A percentile compares a stretch with the other conserved stretches of the same genome.
Evolutionary conservation across 2,888 invertebrate species (phyloP).

Genomic region (Unio pictorum): DNA sequence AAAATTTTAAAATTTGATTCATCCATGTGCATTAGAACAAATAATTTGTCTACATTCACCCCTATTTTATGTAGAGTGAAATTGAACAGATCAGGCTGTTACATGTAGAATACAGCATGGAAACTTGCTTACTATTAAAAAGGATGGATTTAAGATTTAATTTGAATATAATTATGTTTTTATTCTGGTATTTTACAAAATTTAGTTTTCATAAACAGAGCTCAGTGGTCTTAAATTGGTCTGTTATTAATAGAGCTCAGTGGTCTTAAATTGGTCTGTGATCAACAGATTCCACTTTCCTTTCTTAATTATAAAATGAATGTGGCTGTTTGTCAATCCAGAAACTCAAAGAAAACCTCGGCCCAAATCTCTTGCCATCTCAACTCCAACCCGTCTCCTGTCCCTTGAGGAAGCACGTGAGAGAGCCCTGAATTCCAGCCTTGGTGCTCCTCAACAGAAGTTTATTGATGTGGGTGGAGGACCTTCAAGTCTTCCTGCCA

Average conservation of each 20-base stretch:
- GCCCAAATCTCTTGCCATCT: constrained; percentile 92
- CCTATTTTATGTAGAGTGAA: too few relatives aligned
- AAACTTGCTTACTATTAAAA: too few relatives aligned
- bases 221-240: background rate
- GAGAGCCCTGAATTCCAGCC: constrained; percentile 75
- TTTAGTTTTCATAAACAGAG: background rate
- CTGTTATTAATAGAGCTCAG: background rate
- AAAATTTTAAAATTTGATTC: too few relatives aligned
- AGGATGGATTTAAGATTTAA: too few relatives aligned
- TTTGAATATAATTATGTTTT: too few relatives aligned
- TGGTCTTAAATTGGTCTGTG: background rate
- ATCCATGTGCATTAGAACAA: too few relatives aligned
- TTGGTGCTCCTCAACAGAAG: constrained; percentile 54
- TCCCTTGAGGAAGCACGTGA: constrained; percentile 90
- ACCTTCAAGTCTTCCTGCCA: constrained; percentile 82
- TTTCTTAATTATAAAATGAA: background rate
- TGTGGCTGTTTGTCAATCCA: constrained; percentile 16
- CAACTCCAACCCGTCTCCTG: constrained; percentile 90
- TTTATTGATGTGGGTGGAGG: constrained; percentile 76
- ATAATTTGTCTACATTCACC: too few relatives aligned
- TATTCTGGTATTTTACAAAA: background rate
- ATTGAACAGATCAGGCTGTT: too few relatives aligned
- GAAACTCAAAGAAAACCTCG: constrained; percentile 74
- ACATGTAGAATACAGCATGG: too few relatives aligned
- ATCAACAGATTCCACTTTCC: too few relatives aligned